Evolutionary conservation across 2,797 vertebrate genomes (phyloP).

Genomic region (Synaphobranchus kaupii): DNA sequence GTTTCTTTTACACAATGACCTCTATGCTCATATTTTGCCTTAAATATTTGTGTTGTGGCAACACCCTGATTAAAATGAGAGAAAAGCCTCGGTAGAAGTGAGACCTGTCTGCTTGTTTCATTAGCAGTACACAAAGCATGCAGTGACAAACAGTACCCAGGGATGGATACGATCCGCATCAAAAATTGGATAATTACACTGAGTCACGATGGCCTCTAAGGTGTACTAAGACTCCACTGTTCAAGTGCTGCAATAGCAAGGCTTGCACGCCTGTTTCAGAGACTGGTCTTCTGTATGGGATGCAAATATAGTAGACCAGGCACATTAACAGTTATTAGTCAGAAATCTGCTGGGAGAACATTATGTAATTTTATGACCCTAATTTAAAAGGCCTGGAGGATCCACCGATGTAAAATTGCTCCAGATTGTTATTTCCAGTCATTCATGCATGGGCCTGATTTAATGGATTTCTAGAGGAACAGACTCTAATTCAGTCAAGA

Average conservation of each 20-base stretch:
- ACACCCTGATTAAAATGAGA: not conserved
- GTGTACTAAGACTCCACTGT: not conserved
- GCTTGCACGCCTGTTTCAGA: not conserved
- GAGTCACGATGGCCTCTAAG: no score
- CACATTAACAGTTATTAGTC: slow-evolving; percentile 25
- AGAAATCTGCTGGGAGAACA: slow-evolving; percentile 24
- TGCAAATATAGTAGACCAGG: not conserved
- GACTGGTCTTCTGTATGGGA: not conserved
- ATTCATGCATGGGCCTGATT: slow-evolving; percentile 50
- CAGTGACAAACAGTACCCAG: not conserved
- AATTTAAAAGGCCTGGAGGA: slow-evolving; percentile 38
- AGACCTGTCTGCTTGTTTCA: not conserved
- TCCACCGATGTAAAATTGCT: slow-evolving; percentile 39
- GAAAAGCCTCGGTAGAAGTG: not conserved
- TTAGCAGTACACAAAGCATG: not conserved
- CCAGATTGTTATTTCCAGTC: slow-evolving; percentile 33
- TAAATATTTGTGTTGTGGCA: not conserved
- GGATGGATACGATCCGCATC: not conserved
- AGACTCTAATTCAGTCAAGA: not conserved
- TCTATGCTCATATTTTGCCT: not conserved
- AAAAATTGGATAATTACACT: not conserved
- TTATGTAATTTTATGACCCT: slow-evolving; percentile 43
- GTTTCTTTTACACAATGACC: not conserved
- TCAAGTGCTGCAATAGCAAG: not conserved
- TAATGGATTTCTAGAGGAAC: slow-evolving; percentile 35